A percentile compares a stretch with the other conserved stretches of the same genome.
phyloP scores from a whole-genome alignment of 2,797 vertebrate species.

The Bovichtus variegatus region DNA sequence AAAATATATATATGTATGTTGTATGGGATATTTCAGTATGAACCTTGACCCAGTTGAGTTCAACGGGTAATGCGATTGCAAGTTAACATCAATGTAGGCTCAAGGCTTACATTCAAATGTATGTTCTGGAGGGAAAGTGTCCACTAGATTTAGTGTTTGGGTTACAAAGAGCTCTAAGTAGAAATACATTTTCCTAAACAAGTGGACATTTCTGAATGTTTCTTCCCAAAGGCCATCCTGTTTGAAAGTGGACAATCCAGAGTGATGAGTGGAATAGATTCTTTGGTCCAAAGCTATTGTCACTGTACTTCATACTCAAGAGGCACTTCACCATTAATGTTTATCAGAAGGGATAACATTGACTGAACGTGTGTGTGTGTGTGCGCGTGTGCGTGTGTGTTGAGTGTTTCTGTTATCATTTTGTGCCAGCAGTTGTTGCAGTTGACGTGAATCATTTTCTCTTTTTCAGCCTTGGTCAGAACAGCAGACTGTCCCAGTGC shows the following conservation, averaged over 20 bases:
- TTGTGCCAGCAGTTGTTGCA: not conserved
- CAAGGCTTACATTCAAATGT: not conserved
- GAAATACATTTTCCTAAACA: too few relatives aligned
- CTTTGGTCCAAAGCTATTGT: constrained; percentile 3
- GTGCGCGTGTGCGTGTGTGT: too few relatives aligned
- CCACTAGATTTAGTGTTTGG: not conserved
- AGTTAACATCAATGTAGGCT: not conserved
- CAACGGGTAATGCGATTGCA: too few relatives aligned
- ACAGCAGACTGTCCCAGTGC: too few relatives aligned
- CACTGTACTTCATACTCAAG: constrained; percentile 28
- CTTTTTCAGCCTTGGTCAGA: not conserved
- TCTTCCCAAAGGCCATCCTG: not conserved
- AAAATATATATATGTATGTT: not conserved
- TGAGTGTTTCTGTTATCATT: not conserved
- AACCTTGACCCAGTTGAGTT: too few relatives aligned
- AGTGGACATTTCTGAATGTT: not conserved
- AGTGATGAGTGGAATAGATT: constrained; percentile 1
- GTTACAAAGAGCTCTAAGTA: not conserved
- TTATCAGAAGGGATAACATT: constrained; percentile 9
- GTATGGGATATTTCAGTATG: too few relatives aligned
- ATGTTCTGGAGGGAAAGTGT: not conserved
- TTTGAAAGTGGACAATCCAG: constrained; percentile 9
- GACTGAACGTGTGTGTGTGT: not conserved
- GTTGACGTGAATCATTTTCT: not conserved
- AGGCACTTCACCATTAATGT: not conserved